Conservation (phyloP, 1,140 invertebrate genomes). For the Melitaea cinxia region DNA sequence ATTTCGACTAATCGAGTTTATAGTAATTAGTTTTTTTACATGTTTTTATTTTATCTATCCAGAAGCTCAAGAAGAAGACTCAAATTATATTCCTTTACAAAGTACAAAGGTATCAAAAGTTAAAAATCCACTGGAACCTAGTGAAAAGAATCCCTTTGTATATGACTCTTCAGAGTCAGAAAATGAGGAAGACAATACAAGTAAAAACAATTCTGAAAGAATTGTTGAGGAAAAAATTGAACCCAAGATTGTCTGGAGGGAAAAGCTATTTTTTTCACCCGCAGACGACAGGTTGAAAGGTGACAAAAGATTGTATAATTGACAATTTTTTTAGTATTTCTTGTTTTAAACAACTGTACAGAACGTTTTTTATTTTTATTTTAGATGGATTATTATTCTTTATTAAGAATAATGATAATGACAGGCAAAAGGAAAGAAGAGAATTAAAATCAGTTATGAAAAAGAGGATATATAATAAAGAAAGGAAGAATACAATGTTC, state of each 20-base stretch:
- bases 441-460: conserved; percentile 84
- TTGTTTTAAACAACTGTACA: not conserved
- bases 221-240: conserved; percentile 38
- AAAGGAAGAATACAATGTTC: conserved; percentile 81
- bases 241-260: conserved; percentile 70
- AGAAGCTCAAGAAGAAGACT: conserved; percentile 13
- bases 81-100: conserved; percentile 50
- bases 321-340: no score
- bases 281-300: conserved; percentile 83
- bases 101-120: conserved; percentile 59
- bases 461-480: conserved; percentile 83
- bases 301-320: no score
- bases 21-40: no score
- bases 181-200: conserved; percentile 73
- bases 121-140: conserved; percentile 68
- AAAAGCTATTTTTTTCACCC: conserved; percentile 82
- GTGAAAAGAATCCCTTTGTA: conserved; percentile 82
- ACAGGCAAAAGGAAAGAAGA: conserved; percentile 76
- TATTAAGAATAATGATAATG: conserved; percentile 60
- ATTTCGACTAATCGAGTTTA: no score
- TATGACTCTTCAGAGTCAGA: conserved; percentile 85
- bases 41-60: not conserved
- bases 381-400: conserved; percentile 84
- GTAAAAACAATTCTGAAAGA: conserved; percentile 39
- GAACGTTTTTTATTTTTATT: not conserved